Percentiles rank a stretch among this genome's conserved stretches.
Conservation (phyloP, 2,113 vertebrate genomes). For the Verasper variegatus region DNA sequence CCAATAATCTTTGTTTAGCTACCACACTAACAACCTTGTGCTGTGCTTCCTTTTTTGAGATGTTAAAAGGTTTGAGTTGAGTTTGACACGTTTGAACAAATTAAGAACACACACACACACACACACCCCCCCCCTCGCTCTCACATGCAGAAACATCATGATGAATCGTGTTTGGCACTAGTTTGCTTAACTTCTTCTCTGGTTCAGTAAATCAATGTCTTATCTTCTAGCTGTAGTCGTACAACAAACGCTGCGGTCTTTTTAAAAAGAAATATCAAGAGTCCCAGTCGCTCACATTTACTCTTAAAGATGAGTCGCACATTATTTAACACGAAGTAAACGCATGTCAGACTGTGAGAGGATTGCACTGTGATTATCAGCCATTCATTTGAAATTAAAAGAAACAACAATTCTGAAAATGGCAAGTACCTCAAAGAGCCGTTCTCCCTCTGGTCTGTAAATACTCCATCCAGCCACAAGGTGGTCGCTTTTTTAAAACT, state of each 20-base stretch:
- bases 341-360: conserved; percentile 42
- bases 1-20: conserved; percentile 51
- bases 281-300: conserved; percentile 45
- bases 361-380: conserved; percentile 50
- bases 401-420: conserved; percentile 21
- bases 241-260: conserved; percentile 47
- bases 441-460: conserved; percentile 1
- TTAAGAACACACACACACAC: background rate
- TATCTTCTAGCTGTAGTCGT: conserved; percentile 20
- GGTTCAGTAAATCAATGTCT: conserved; percentile 17
- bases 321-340: conserved; percentile 41
- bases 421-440: conserved; percentile 48
- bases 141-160: conserved; percentile 28
- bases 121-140: background rate
- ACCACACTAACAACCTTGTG: conserved; percentile 35
- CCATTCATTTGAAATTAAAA: conserved; percentile 5
- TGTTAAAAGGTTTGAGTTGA: conserved; percentile 32
- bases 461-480: conserved; percentile 27
- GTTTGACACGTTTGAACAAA: conserved; percentile 50
- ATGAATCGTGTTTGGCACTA: conserved; percentile 77
- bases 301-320: conserved; percentile 42
- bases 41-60: conserved; percentile 36
- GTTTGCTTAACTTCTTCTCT: conserved; percentile 44
- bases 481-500: background rate
- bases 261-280: conserved; percentile 44